phyloP scores from a whole-genome alignment of 2,888 invertebrate species.

The Drosophila imparisetae region DNA sequence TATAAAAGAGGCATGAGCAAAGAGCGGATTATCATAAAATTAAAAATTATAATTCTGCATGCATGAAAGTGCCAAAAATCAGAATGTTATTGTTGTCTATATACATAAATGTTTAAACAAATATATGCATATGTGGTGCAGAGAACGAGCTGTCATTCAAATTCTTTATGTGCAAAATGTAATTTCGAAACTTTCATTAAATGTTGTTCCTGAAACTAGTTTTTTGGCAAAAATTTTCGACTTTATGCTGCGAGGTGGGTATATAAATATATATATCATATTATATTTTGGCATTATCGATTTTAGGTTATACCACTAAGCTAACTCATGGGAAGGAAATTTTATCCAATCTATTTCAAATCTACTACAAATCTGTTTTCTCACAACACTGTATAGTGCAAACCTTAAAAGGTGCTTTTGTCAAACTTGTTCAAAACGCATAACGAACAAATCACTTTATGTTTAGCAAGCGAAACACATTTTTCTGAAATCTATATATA shows the following conservation, averaged over 20 bases:
- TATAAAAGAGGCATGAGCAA: neutral
- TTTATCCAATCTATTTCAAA: neutral
- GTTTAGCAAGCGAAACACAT: neutral
- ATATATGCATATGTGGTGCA: neutral
- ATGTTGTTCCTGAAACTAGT: conserved; percentile 1
- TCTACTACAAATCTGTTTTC: neutral
- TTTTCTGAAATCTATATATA: neutral
- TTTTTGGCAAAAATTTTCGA: neutral
- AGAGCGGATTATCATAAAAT: neutral
- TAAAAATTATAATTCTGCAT: neutral
- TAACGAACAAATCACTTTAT: neutral
- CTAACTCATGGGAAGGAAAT: neutral
- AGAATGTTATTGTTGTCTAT: conserved; percentile 10
- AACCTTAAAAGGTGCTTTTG: neutral
- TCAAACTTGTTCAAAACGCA: neutral
- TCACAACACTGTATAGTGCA: too few species aligned
- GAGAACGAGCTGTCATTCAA: conserved; percentile 12
- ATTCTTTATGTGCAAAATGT: conserved; percentile 16
- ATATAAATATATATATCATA: neutral
- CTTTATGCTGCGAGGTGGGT: neutral
- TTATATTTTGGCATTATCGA: neutral
- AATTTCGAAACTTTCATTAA: conserved; percentile 13
- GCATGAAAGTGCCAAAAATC: neutral
- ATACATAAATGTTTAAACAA: conserved; percentile 6
- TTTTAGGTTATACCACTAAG: neutral